Evolutionary conservation across 2,113 vertebrate species (phyloP).

Genomic region (Origma solitaria): DNA sequence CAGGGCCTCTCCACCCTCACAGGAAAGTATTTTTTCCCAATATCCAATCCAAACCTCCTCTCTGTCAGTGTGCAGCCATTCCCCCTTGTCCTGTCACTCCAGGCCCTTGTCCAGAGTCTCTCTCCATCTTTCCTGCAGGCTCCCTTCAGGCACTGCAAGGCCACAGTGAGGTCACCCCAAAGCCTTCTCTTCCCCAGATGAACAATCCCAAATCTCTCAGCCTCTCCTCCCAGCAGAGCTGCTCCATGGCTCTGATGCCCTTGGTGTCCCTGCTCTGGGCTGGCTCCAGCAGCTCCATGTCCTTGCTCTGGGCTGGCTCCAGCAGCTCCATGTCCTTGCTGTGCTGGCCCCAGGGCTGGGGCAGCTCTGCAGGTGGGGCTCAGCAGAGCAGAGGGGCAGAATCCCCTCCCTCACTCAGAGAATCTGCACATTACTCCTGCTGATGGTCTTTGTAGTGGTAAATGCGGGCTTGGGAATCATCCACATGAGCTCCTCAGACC

Average conservation of each 20-base stretch:
- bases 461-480: not conserved
- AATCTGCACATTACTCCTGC: not conserved
- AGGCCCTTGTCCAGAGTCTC: not conserved
- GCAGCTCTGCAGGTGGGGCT: fast-evolving
- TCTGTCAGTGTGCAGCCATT: not conserved
- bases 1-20: not conserved
- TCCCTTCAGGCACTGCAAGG: not conserved
- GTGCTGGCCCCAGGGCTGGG: not conserved
- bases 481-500: not conserved
- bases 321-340: not conserved
- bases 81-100: not conserved
- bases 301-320: not conserved
- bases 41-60: fast-evolving
- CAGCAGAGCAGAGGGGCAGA: not conserved
- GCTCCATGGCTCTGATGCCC: not conserved
- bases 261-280: not conserved
- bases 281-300: not conserved
- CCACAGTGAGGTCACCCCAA: not conserved
- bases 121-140: not conserved
- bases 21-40: fast-evolving
- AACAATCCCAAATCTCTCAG: not conserved
- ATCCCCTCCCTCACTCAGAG: not conserved
- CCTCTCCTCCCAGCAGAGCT: not conserved
- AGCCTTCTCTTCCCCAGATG: not conserved
- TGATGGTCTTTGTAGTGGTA: not conserved